phyloP scores from a whole-genome alignment of 2,888 invertebrate species.

The Hesperia comma region DNA sequence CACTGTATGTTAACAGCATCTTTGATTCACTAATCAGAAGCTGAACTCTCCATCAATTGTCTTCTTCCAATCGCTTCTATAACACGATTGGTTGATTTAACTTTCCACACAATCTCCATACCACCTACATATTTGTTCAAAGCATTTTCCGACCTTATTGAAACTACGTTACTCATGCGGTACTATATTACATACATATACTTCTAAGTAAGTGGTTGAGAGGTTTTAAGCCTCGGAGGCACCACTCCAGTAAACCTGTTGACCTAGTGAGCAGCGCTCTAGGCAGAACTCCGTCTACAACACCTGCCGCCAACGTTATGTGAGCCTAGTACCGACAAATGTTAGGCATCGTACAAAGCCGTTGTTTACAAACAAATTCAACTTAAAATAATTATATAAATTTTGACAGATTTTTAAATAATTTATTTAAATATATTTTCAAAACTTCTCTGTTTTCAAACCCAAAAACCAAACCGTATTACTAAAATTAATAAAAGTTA shows the following conservation, averaged over 20 bases:
- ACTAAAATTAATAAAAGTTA: too few species aligned
- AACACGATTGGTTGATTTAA: background rate
- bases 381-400: background rate
- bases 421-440: too few species aligned
- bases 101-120: background rate
- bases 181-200: constrained; percentile 26
- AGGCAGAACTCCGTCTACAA: constrained; percentile 67
- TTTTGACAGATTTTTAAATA: too few species aligned
- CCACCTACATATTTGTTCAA: background rate
- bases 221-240: constrained; percentile 66
- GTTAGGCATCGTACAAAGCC: constrained; percentile 45
- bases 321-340: constrained; percentile 49
- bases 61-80: too few species aligned
- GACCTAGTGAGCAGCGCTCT: constrained; percentile 73
- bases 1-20: too few species aligned
- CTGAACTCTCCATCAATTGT: too few species aligned
- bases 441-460: too few species aligned
- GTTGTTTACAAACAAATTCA: constrained; percentile 50
- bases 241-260: constrained; percentile 73
- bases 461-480: too few species aligned
- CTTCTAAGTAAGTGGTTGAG: constrained; percentile 72
- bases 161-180: constrained; percentile 14
- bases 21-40: too few species aligned
- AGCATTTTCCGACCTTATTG: background rate
- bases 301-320: constrained; percentile 57